Percentiles rank a stretch among this genome's conserved stretches.
Conservation (phyloP, 2,888 invertebrate species). For the Schizaphis graminum region DNA sequence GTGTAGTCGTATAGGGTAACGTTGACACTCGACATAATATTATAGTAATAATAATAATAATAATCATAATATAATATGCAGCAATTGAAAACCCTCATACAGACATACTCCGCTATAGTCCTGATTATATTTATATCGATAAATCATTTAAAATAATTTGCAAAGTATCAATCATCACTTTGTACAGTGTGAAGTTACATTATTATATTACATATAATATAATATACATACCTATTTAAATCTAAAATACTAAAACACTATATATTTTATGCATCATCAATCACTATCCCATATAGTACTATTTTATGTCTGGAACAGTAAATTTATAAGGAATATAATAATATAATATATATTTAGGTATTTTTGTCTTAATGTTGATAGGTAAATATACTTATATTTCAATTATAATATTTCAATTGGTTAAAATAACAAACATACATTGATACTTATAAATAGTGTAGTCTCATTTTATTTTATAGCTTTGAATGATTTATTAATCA, state of each 20-base stretch:
- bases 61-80: neutral
- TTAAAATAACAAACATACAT: neutral
- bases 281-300: neutral
- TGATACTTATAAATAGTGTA: neutral
- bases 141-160: neutral
- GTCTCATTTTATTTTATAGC: neutral
- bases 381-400: too few species aligned
- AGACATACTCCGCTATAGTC: neutral
- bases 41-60: neutral
- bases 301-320: neutral
- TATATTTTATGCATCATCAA: neutral
- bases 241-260: neutral
- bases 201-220: neutral
- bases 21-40: constrained; percentile 2
- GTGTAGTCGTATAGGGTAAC: neutral
- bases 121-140: neutral
- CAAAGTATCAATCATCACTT: neutral
- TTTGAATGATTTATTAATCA: neutral
- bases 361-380: too few species aligned
- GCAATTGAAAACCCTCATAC: neutral
- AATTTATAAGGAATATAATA: neutral
- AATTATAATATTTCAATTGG: neutral
- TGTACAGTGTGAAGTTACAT: neutral
- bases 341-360: neutral
- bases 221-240: neutral